Percentiles rank a stretch among this genome's conserved stretches.
phyloP scores from a whole-genome alignment of 2,888 invertebrate species.

The Cylindroiulus punctatus region DNA sequence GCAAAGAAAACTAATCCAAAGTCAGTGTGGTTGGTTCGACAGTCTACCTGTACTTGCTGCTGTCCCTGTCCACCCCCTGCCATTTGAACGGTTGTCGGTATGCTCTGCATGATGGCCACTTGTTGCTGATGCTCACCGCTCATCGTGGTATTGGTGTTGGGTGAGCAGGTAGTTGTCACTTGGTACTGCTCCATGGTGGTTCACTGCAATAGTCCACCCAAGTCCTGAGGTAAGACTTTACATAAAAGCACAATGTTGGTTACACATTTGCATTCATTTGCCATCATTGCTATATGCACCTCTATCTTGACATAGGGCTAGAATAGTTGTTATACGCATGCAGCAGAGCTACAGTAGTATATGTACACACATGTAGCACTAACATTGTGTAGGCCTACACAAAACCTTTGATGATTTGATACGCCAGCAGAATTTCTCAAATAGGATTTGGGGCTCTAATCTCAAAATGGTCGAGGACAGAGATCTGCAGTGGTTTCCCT shows the following conservation, averaged over 20 bases:
- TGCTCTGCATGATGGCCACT: conserved; percentile 59
- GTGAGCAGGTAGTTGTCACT: conserved; percentile 56
- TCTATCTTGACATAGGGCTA: too few species aligned
- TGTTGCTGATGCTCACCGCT: conserved; percentile 58
- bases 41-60: conserved; percentile 68
- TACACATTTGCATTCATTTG: not conserved
- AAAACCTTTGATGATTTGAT: too few species aligned
- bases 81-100: conserved; percentile 60
- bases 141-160: conserved; percentile 56
- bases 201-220: not conserved
- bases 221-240: not conserved
- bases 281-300: too few species aligned
- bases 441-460: too few species aligned
- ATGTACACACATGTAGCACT: too few species aligned
- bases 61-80: conserved; percentile 58
- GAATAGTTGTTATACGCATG: too few species aligned
- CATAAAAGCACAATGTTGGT: not conserved
- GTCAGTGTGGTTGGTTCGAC: conserved; percentile 62
- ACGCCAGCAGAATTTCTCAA: too few species aligned
- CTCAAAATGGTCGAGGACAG: too few species aligned
- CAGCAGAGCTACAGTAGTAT: too few species aligned
- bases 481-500: too few species aligned
- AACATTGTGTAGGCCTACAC: too few species aligned
- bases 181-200: conserved; percentile 60
- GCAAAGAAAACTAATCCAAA: conserved; percentile 58